phyloP scores from a whole-genome alignment of 2,797 vertebrate genomes.

The Ispidina lecontei region DNA sequence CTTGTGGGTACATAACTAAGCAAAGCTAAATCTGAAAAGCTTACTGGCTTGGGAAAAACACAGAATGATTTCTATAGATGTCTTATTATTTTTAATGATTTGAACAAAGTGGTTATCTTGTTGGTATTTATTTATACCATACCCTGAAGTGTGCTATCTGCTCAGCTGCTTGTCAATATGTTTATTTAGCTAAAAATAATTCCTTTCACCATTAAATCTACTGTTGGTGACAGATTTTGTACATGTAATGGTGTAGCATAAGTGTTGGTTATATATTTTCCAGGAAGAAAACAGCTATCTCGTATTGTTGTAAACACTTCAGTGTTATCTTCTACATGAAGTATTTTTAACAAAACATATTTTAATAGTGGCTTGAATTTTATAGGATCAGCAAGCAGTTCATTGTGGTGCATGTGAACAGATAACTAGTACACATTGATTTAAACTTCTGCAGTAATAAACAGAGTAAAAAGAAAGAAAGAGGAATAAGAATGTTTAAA shows the following conservation, averaged over 20 bases:
- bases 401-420: not conserved
- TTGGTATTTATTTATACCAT: not conserved
- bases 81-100: not conserved
- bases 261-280: not conserved
- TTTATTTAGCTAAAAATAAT: conserved; percentile 12
- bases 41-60: not conserved
- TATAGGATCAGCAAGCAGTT: not conserved
- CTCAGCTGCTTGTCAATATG: not conserved
- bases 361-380: conserved; percentile 2
- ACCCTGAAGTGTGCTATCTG: not conserved
- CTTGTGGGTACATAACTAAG: not conserved
- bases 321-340: not conserved
- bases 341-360: conserved; percentile 13
- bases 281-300: not conserved
- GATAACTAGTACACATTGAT: not conserved
- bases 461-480: not conserved
- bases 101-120: not conserved
- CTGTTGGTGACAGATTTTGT: not conserved
- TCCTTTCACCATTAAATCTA: not conserved
- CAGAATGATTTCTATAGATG: not conserved
- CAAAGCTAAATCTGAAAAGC: not conserved
- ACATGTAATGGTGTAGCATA: not conserved
- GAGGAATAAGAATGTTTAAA: not conserved
- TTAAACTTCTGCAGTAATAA: conserved; percentile 45
- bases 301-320: not conserved